Percentiles rank a stretch among this genome's conserved stretches.
These are phyloP conservation scores for Trachops cirrhosus DNA, from an alignment of 2,797 vertebrate species.

Conservation along the genomic window DNA sequence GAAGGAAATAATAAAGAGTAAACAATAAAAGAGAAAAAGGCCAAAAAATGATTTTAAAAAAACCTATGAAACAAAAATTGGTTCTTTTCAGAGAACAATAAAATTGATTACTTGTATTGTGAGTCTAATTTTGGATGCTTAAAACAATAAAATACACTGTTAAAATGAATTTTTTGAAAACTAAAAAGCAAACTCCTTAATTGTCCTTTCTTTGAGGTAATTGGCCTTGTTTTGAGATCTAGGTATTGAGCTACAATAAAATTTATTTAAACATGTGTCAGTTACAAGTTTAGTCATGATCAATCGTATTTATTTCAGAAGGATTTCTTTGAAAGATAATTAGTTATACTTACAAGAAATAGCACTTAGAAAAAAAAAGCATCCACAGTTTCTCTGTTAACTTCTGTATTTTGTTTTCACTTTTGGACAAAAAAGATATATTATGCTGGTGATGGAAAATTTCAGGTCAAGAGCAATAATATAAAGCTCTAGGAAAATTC, in stretches of 20 bases:
- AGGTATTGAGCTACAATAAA: not conserved
- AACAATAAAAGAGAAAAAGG: not conserved
- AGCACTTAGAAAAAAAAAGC: not conserved
- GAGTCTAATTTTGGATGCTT: not conserved
- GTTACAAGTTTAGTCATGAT: conserved; percentile 3
- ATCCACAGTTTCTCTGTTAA: not conserved
- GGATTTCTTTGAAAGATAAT: not conserved
- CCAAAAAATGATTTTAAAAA: not conserved
- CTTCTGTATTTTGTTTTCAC: conserved; percentile 19
- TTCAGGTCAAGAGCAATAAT: not conserved
- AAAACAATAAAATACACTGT: not conserved
- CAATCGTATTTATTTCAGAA: conserved; percentile 6
- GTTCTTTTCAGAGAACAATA: not conserved
- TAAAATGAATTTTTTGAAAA: conserved; percentile 33
- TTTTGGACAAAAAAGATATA: conserved; percentile 14
- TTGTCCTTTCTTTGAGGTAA: not conserved
- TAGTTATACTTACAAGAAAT: not conserved
- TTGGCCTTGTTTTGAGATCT: not conserved
- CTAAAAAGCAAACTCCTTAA: not conserved
- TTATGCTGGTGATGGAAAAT: not conserved
- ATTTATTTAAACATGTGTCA: not conserved
- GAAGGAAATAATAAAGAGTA: not conserved
- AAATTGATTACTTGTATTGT: not conserved
- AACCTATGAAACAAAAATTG: not conserved
- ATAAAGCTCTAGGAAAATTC: conserved; percentile 52